phyloP scores from a whole-genome alignment of 2,113 vertebrate species.

The Calyptomena viridis region DNA sequence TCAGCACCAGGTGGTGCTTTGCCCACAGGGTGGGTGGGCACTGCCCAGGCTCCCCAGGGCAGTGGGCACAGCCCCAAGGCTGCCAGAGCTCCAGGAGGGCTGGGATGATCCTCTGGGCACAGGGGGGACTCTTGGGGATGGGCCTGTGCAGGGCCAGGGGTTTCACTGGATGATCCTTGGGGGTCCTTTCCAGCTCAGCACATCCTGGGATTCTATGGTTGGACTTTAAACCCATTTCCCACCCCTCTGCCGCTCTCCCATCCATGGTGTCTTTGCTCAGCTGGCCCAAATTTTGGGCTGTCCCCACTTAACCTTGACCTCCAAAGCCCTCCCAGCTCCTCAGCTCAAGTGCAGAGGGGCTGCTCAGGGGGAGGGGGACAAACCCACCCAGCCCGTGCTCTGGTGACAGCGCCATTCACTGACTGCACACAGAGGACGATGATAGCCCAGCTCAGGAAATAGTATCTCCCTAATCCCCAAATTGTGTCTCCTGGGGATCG shows the following conservation, averaged over 20 bases:
- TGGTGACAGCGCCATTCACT: not conserved
- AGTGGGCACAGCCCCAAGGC: too few relatives aligned
- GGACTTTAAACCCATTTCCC: not conserved
- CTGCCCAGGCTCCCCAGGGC: too few relatives aligned
- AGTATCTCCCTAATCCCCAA: not conserved
- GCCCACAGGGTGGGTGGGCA: too few relatives aligned
- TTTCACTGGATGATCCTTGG: too few relatives aligned
- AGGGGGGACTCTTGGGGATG: too few relatives aligned
- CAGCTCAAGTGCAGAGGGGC: not conserved
- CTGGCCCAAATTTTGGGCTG: not conserved
- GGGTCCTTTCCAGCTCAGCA: too few relatives aligned
- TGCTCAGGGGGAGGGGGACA: not conserved
- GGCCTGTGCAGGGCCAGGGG: too few relatives aligned
- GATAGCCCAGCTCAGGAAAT: not conserved
- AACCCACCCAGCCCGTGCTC: not conserved
- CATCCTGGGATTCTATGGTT: not conserved
- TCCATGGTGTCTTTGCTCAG: not conserved
- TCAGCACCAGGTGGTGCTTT: too few relatives aligned
- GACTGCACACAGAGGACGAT: not conserved
- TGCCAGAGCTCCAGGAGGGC: too few relatives aligned
- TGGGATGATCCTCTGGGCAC: too few relatives aligned
- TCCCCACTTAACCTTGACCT: not conserved
- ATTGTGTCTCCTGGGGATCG: conserved; percentile 22
- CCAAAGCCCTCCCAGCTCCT: not conserved
- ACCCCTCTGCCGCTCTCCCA: not conserved